Percentiles rank a stretch among this genome's conserved stretches.
Evolutionary conservation across 2,888 invertebrate species (phyloP).

Genomic region (Ophioninae sp.): DNA sequence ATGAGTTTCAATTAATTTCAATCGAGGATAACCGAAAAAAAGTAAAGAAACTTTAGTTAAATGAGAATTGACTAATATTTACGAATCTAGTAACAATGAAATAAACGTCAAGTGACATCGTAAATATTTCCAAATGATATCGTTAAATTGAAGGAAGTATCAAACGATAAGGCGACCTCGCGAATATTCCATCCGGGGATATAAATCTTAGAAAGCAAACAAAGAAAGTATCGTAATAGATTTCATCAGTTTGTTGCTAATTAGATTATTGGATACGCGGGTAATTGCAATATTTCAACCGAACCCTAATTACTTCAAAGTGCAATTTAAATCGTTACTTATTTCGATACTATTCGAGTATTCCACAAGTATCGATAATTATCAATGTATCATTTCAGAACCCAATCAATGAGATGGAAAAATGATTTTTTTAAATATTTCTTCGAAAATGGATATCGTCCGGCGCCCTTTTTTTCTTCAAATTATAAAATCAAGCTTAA

Average conservation of each 20-base stretch:
- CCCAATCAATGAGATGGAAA: not conserved
- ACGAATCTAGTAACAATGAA: not conserved
- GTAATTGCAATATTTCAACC: not conserved
- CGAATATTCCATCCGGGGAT: not conserved
- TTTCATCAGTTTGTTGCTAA: not conserved
- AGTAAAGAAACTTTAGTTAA: not conserved
- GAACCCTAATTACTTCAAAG: not conserved
- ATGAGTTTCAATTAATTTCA: not conserved
- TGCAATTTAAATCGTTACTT: too few species aligned
- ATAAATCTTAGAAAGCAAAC: conserved; percentile 6
- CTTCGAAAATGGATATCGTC: not conserved
- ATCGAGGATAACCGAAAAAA: not conserved
- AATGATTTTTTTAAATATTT: not conserved
- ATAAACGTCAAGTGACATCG: not conserved
- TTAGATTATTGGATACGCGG: not conserved
- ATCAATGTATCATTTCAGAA: not conserved
- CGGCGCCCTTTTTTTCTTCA: not conserved
- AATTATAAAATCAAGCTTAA: not conserved
- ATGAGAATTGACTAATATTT: not conserved
- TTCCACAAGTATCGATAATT: not conserved
- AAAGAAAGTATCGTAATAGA: not conserved
- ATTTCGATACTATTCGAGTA: not conserved
- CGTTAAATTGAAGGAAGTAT: not conserved
- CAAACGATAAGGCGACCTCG: not conserved
- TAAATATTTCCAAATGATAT: not conserved